Conservation (phyloP, 92 coral and sea anemone species). For the Isaurus tuberculatus region DNA sequence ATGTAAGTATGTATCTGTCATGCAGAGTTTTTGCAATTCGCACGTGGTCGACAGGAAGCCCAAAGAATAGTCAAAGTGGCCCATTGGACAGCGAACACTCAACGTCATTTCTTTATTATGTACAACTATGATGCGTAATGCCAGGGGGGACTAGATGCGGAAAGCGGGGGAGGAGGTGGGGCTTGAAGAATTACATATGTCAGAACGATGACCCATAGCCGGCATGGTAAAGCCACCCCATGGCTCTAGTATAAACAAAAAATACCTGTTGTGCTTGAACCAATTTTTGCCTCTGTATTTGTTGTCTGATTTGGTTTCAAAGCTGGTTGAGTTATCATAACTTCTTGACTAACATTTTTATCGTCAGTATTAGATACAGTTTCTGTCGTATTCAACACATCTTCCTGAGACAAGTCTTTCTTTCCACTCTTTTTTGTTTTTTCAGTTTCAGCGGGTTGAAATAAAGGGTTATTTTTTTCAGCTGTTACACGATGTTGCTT, state of each 20-base stretch:
- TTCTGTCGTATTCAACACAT: not conserved
- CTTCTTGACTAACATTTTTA: not conserved
- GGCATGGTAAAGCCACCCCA: too few species aligned
- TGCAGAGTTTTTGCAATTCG: too few species aligned
- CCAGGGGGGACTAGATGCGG: too few species aligned
- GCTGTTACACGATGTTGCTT: not conserved
- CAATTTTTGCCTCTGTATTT: not conserved
- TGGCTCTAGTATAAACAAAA: not conserved
- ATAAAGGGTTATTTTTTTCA: not conserved
- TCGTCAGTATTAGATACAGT: not conserved
- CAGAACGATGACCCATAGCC: too few species aligned
- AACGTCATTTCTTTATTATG: too few species aligned
- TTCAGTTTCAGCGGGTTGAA: not conserved
- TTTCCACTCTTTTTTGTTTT: constrained; percentile 25
- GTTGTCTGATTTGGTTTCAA: not conserved
- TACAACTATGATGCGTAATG: too few species aligned
- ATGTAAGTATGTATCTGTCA: too few species aligned
- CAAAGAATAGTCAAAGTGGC: too few species aligned
- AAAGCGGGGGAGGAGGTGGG: too few species aligned
- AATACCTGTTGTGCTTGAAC: constrained; percentile 5
- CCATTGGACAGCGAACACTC: too few species aligned
- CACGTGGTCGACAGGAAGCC: too few species aligned
- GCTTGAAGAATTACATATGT: too few species aligned
- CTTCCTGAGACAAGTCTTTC: constrained; percentile 30
- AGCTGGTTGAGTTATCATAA: not conserved